Evolutionary conservation across 2,797 vertebrate genomes (phyloP).

Genomic region (Poecilia gillii): DNA sequence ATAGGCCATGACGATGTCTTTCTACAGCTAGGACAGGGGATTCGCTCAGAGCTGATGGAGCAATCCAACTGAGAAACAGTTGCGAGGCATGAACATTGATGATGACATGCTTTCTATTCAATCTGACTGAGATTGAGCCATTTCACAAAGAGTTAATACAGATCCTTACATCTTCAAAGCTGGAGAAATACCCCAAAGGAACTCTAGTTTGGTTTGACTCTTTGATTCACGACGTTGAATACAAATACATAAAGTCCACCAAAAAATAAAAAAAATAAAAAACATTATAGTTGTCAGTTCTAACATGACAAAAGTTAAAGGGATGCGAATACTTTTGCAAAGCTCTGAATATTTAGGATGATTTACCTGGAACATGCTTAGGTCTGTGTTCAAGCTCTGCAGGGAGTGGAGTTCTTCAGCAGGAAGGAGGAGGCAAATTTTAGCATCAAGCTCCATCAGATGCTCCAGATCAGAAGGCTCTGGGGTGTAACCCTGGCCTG

Average conservation of each 20-base stretch:
- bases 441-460: conserved; percentile 84
- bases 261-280: neutral
- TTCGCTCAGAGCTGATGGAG: neutral
- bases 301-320: neutral
- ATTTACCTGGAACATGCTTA: conserved; percentile 68
- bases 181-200: neutral
- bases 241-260: neutral
- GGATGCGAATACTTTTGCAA: neutral
- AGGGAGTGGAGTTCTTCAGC: conserved; percentile 63
- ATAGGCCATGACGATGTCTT: neutral
- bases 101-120: neutral
- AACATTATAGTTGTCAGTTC: neutral
- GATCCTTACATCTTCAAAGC: neutral
- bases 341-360: conserved; percentile 12
- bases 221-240: neutral
- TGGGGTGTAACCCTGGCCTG: conserved; percentile 84
- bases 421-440: conserved; percentile 80
- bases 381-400: conserved; percentile 57
- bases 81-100: neutral
- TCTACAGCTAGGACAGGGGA: neutral
- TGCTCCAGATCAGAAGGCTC: conserved; percentile 79
- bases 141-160: neutral
- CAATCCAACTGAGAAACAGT: neutral
- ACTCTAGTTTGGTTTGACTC: neutral
- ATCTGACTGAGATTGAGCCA: neutral